These are phyloP conservation scores for Brachyistius frenatus DNA, from an alignment of 2,113 vertebrate species.

Conservation along the genomic window DNA sequence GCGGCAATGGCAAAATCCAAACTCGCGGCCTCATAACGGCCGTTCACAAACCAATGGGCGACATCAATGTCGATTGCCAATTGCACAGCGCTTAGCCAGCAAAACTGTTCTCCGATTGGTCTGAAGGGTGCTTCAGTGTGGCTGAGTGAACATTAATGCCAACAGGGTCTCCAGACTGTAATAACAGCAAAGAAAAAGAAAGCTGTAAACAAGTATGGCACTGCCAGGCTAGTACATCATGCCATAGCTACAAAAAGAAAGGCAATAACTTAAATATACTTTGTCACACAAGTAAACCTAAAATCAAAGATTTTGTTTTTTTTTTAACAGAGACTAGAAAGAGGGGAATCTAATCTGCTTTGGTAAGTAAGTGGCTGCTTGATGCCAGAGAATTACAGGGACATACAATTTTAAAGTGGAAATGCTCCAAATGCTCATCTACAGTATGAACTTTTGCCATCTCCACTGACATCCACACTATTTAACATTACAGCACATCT, in stretches of 20 bases:
- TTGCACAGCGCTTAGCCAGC: no score
- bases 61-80: no score
- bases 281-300: conserved; percentile 27
- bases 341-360: conserved; percentile 24
- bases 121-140: no score
- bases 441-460: conserved; percentile 11
- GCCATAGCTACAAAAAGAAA: conserved; percentile 2
- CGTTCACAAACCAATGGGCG: no score
- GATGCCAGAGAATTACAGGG: conserved; percentile 14
- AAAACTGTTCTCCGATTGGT: no score
- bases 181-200: no score
- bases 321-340: background rate
- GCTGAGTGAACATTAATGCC: no score
- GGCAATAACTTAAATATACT: conserved; percentile 2
- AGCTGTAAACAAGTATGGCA: no score
- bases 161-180: no score
- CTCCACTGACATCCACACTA: conserved; percentile 9
- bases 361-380: conserved; percentile 24
- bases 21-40: no score
- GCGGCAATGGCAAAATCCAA: no score
- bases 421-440: conserved; percentile 27
- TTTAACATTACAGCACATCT: conserved; percentile 45
- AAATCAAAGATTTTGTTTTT: conserved; percentile 2
- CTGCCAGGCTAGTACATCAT: background rate
- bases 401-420: conserved; percentile 31